Evolutionary conservation across 2,888 invertebrate genomes (phyloP), one percentile per base, ranked within the genome.

Genomic region (Oscheius onirici): DNA sequence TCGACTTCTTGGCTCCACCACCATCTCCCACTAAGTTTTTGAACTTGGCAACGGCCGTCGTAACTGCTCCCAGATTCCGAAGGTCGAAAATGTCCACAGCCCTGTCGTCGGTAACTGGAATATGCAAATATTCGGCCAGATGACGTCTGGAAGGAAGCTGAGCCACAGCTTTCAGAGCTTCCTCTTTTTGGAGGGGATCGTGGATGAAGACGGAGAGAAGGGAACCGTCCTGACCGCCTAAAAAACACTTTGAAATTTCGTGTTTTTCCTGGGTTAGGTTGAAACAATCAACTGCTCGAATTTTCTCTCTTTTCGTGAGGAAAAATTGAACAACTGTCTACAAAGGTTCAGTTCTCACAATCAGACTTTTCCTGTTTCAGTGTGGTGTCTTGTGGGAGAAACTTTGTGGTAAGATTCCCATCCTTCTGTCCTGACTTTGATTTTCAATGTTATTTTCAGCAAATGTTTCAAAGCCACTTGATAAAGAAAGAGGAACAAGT

Each of bases 191-290:
- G 2, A 69, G 34, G 10, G 65, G 65, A 74, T 85, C 84, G 67
- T 79, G 78, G 17, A 85, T 67, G 24, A 83, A 67, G 15, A 82
- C 76, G 1, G 81, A 79, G 17, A 85, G 73, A 8, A 85, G 75
- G 10, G 83, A 83, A 8, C 85, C 85, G 52, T 85, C 84, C 55
- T 84, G 84, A 1, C 82, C 80, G 15, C 84, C 81, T 81, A 17
- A 52, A 74, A 44, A 54, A 34, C 5, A 6, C 34, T 34, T n/a
- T 43, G 28, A n/a, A 17, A 6, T 20, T 54, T 17, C n/a, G 15
- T 40, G 10, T 20, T 40, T 52, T 13, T 28, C 20, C 34, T 34
- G 34, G 34, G 0, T 34, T 6, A 34, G 5, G 5, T 6, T 34
- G 34, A 34, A 34, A 34, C 34, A 34, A n/a, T n/a, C n/a, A n/a